phyloP scores from a whole-genome alignment of 53 echinoderm and acorn worm genomes.

The Antedon mediterranea region DNA sequence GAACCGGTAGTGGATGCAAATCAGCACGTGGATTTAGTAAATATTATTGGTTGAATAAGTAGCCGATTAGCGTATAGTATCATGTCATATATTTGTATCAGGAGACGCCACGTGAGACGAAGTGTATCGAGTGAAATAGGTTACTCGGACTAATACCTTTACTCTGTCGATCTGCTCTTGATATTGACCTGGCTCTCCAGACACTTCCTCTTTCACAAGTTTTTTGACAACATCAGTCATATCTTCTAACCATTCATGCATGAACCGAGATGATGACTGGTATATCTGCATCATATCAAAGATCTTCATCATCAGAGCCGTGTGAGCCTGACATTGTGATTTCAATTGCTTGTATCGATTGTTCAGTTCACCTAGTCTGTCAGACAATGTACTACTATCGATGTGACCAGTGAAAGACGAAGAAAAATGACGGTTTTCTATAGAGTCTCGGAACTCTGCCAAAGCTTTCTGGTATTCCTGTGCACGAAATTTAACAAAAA shows the following conservation, averaged over 20 bases:
- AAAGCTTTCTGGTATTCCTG: slow-evolving; percentile 86
- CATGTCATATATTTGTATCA: no score
- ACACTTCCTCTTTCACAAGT: slow-evolving; percentile 59
- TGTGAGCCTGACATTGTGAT: slow-evolving; percentile 48
- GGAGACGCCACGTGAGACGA: no score
- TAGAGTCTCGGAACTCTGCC: slow-evolving; percentile 52
- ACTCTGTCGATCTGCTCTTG: slow-evolving; percentile 82
- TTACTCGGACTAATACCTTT: slow-evolving; percentile 43
- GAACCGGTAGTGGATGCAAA: no score
- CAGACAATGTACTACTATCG: slow-evolving; percentile 54
- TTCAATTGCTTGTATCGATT: slow-evolving; percentile 78
- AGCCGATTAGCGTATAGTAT: no score
- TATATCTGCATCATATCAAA: slow-evolving; percentile 58
- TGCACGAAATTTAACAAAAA: background rate
- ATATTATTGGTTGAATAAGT: no score
- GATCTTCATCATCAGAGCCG: slow-evolving; percentile 44
- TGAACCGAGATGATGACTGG: slow-evolving; percentile 27
- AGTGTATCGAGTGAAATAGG: no score
- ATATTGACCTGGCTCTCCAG: slow-evolving; percentile 58
- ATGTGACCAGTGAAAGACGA: slow-evolving; percentile 73
- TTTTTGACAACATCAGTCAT: slow-evolving; percentile 43
- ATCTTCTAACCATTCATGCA: slow-evolving; percentile 79
- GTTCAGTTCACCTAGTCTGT: slow-evolving; percentile 77
- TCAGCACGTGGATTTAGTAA: no score
- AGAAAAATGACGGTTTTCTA: slow-evolving; percentile 77